These are phyloP conservation scores for Tor tambroides DNA, from an alignment of 2,113 vertebrate species.

Conservation along the genomic window DNA sequence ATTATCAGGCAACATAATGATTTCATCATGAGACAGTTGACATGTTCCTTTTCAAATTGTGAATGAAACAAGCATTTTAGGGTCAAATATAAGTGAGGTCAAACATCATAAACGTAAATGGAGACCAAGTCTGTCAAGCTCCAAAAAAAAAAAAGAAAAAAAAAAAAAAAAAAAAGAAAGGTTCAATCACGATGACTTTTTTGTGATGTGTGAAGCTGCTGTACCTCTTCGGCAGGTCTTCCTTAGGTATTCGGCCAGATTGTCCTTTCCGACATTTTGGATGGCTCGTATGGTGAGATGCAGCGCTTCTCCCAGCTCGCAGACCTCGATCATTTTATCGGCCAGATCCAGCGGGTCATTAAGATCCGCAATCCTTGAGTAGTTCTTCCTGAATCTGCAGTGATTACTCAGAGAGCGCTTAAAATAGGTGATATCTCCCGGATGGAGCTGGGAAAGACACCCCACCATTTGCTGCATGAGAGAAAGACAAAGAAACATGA, in stretches of 20 bases:
- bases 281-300: conserved; percentile 58
- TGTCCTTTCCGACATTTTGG: conserved; percentile 46
- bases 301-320: conserved; percentile 61
- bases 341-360: conserved; percentile 74
- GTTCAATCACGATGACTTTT: neutral
- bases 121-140: no score
- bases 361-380: conserved; percentile 45
- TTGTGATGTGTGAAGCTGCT: neutral
- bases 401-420: conserved; percentile 35
- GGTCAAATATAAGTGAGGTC: no score
- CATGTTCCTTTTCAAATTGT: no score
- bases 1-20: no score
- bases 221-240: conserved; percentile 66
- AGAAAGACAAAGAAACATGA: neutral
- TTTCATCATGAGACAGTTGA: no score
- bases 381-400: neutral
- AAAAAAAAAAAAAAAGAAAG: no score
- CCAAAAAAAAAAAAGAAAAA: no score
- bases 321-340: conserved; percentile 68
- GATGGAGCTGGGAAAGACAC: conserved; percentile 34
- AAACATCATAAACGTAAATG: no score
- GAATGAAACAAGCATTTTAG: no score
- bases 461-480: conserved; percentile 64
- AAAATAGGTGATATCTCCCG: conserved; percentile 51
- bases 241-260: conserved; percentile 49